Conservation (phyloP, 92 coral and sea anemone species). For the Montipora capitata region DNA sequence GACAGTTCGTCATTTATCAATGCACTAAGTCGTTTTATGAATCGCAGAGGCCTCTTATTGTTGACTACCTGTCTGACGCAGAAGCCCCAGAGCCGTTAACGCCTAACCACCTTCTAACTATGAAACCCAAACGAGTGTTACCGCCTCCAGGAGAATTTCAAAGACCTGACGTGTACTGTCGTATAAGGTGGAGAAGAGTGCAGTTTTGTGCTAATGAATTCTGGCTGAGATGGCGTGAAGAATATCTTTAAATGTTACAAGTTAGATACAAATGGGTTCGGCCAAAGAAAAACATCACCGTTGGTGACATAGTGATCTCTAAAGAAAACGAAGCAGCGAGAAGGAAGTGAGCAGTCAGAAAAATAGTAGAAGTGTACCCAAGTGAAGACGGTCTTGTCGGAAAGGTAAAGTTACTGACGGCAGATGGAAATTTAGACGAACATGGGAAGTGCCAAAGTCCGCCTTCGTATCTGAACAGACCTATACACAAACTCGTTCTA, state of each 20-base stretch:
- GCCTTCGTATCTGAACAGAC: slow-evolving; percentile 34
- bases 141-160: no score
- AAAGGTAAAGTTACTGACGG: no score
- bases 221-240: background rate
- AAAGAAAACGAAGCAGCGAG: slow-evolving; percentile 38
- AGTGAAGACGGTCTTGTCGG: slow-evolving; percentile 54
- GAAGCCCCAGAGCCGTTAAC: no score
- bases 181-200: no score
- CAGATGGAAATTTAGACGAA: slow-evolving; percentile 38
- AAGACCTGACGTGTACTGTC: no score
- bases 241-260: slow-evolving; percentile 34
- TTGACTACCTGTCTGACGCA: no score
- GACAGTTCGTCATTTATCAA: no score
- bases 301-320: slow-evolving; percentile 64
- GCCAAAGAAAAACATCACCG: slow-evolving; percentile 38
- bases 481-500: slow-evolving; percentile 48
- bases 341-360: slow-evolving; percentile 56
- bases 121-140: no score
- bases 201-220: no score
- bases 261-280: slow-evolving; percentile 35
- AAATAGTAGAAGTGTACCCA: slow-evolving; percentile 39
- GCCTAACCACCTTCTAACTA: no score
- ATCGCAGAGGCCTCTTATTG: no score
- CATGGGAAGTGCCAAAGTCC: slow-evolving; percentile 30
- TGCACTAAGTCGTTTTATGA: no score